A percentile compares a stretch with the other conserved stretches of the same genome.
phyloP scores from a whole-genome alignment of 2,888 invertebrate species.

The Netelia melanura region DNA sequence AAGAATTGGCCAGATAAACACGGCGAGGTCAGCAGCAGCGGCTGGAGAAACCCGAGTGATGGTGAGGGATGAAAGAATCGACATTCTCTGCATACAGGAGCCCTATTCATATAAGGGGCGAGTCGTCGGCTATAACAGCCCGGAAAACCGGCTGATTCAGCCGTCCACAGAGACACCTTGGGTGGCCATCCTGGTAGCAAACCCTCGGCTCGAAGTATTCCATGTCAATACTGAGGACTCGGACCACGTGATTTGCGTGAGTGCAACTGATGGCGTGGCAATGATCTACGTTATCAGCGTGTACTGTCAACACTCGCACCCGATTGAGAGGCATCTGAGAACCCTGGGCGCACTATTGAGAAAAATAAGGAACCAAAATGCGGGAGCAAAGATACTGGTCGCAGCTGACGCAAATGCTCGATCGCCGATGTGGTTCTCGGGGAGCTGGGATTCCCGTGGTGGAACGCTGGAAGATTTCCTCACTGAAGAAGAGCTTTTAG shows the following conservation, averaged over 20 bases:
- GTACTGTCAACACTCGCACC: constrained; percentile 52
- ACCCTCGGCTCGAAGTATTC: constrained; percentile 20
- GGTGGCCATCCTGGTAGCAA: not conserved
- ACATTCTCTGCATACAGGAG: constrained; percentile 56
- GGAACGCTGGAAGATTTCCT: constrained; percentile 34
- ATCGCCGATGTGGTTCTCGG: constrained; percentile 45
- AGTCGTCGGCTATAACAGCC: not conserved
- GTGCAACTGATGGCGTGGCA: no score
- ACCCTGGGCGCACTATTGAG: not conserved
- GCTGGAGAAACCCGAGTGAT: not conserved
- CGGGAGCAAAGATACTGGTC: not conserved
- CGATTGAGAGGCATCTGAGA: constrained; percentile 17
- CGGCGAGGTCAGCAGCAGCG: not conserved
- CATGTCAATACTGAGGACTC: not conserved
- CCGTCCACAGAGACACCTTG: not conserved
- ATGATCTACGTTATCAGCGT: constrained; percentile 31
- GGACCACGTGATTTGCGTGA: not conserved
- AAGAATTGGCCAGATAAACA: no score
- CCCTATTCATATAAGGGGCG: constrained; percentile 33
- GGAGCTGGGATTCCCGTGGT: not conserved
- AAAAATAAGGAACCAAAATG: no score
- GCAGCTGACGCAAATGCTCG: constrained; percentile 40
- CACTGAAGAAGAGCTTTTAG: not conserved
- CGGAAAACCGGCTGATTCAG: not conserved
- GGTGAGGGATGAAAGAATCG: not conserved